Conservation (phyloP, 2,888 invertebrate species). For the Pseudanteris insignis region DNA sequence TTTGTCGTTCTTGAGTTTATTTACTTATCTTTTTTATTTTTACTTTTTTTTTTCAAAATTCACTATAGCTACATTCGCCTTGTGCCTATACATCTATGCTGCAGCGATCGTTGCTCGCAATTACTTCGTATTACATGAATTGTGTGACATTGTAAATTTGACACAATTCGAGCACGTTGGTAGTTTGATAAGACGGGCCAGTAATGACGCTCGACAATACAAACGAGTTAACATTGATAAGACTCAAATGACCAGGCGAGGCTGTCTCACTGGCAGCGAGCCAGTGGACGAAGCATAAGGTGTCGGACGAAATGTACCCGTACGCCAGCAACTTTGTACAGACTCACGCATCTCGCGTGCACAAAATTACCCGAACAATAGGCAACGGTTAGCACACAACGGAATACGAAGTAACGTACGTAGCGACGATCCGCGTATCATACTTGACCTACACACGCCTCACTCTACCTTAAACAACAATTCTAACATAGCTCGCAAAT, state of each 20-base stretch:
- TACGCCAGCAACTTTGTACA: conserved; percentile 42
- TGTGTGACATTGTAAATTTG: no score
- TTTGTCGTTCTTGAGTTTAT: no score
- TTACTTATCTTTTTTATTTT: no score
- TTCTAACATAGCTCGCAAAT: conserved; percentile 37
- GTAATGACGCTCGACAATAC: conserved; percentile 10
- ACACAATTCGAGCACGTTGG: no score
- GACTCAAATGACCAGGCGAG: conserved; percentile 45
- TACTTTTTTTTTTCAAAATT: conserved; percentile 26
- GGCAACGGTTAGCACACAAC: conserved; percentile 20
- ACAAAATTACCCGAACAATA: conserved; percentile 17
- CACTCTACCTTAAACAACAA: conserved; percentile 48
- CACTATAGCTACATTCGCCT: conserved; percentile 56
- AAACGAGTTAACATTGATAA: conserved; percentile 47
- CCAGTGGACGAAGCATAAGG: conserved; percentile 45
- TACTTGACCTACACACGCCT: conserved; percentile 52
- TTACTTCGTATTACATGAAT: conserved; percentile 49
- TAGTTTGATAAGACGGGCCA: no score
- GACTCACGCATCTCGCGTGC: conserved; percentile 28
- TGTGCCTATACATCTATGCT: conserved; percentile 54
- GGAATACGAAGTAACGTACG: conserved; percentile 46
- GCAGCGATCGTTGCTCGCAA: conserved; percentile 50
- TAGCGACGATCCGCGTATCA: conserved; percentile 49
- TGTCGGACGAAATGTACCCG: conserved; percentile 39
- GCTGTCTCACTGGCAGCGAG: conserved; percentile 48